A percentile compares a stretch with the other conserved stretches of the same genome.
These are phyloP conservation scores for Danaus melanippus DNA, from an alignment of 1,140 invertebrate species.

Conservation along the genomic window DNA sequence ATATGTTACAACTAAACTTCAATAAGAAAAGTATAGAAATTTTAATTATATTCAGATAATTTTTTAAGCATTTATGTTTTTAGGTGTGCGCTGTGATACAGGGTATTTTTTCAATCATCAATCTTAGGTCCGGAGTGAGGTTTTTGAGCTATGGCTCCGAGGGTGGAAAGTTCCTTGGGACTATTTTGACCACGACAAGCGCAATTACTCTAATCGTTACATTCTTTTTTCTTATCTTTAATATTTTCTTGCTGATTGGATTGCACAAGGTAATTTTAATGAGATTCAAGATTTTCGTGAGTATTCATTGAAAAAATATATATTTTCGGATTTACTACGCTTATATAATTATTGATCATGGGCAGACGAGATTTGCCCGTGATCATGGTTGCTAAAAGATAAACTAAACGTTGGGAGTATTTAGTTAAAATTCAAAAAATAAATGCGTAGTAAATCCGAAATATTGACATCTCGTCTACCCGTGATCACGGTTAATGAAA, in stretches of 20 bases:
- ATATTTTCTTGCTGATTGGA: slow-evolving; percentile 27
- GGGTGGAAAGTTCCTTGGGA: not conserved
- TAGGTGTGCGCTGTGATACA: slow-evolving; percentile 14
- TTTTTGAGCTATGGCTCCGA: not conserved
- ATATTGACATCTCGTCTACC: too few species aligned
- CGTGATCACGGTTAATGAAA: too few species aligned
- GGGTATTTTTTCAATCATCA: not conserved
- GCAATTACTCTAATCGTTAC: slow-evolving; percentile 12
- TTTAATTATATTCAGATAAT: slow-evolving; percentile 1
- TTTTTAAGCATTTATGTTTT: slow-evolving; percentile 4
- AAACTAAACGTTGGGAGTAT: too few species aligned
- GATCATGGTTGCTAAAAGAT: too few species aligned
- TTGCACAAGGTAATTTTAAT: slow-evolving; percentile 29
- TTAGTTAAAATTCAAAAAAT: too few species aligned
- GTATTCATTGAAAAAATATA: too few species aligned
- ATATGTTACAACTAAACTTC: slow-evolving; percentile 2
- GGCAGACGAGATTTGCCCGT: too few species aligned
- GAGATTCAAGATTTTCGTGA: too few species aligned
- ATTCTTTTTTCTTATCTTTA: slow-evolving; percentile 23
- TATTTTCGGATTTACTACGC: too few species aligned
- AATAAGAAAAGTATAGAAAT: too few species aligned
- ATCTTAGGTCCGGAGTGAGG: slow-evolving; percentile 1
- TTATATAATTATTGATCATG: too few species aligned
- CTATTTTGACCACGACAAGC: not conserved
- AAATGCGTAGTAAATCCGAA: too few species aligned